These are phyloP conservation scores for Momotus momota DNA, from an alignment of 2,797 vertebrate genomes.

Conservation along the genomic window DNA sequence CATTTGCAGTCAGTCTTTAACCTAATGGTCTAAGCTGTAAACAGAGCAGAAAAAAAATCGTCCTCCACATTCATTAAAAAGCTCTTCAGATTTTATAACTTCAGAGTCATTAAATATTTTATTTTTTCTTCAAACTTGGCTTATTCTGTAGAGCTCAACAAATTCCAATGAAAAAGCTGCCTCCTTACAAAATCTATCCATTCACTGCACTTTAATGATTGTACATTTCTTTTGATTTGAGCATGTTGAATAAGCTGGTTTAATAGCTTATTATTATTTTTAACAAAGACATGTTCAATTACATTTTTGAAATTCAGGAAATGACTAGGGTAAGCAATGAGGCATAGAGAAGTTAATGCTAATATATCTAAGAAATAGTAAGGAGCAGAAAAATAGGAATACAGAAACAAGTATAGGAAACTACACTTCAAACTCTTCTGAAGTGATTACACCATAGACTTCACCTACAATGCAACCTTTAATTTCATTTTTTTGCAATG, in stretches of 20 bases:
- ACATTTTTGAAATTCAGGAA: constrained; percentile 54
- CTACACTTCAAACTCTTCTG: constrained; percentile 5
- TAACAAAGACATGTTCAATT: constrained; percentile 48
- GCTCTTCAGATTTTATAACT: constrained; percentile 7
- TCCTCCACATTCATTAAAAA: neutral
- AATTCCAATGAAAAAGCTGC: constrained; percentile 41
- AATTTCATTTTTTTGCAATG: constrained; percentile 48
- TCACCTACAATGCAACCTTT: constrained; percentile 42
- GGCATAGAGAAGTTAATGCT: constrained; percentile 31
- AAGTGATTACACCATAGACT: constrained; percentile 57
- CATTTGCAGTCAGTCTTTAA: neutral
- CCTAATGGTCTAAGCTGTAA: neutral
- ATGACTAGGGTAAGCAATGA: constrained; percentile 42
- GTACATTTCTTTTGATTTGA: constrained; percentile 40
- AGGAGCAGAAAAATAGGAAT: constrained; percentile 43
- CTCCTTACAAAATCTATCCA: constrained; percentile 45
- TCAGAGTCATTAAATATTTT: neutral
- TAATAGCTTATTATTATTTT: constrained; percentile 54
- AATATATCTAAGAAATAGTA: constrained; percentile 50
- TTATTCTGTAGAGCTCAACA: constrained; percentile 31
- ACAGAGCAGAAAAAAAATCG: neutral
- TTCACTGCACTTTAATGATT: constrained; percentile 11
- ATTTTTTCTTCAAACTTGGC: constrained; percentile 26
- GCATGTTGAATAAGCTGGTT: constrained; percentile 19
- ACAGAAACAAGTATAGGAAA: constrained; percentile 25